Percentiles rank a stretch among this genome's conserved stretches.
phyloP scores from a whole-genome alignment of 2,113 vertebrate genomes.

The Numida meleagris region DNA sequence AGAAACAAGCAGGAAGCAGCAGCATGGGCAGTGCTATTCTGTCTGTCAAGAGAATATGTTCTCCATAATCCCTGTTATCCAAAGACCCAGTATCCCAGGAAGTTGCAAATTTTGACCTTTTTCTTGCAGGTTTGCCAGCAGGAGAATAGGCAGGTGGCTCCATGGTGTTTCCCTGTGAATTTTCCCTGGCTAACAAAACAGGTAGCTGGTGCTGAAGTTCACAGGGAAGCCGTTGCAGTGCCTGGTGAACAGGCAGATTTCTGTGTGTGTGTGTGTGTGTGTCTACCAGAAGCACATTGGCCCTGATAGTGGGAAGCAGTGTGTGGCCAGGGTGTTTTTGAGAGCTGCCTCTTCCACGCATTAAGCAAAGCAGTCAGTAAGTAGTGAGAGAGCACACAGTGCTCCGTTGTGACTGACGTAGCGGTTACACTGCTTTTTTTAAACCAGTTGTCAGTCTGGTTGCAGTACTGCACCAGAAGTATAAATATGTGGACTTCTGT shows the following conservation, averaged over 20 bases:
- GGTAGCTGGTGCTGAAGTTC: neutral
- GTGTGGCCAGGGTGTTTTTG: neutral
- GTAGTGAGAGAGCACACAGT: neutral
- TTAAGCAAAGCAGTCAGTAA: neutral
- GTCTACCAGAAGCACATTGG: neutral
- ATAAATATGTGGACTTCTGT: neutral
- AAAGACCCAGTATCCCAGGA: neutral
- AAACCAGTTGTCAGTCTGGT: neutral
- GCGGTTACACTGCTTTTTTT: neutral
- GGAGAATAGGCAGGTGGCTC: neutral
- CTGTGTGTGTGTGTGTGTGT: accelerated
- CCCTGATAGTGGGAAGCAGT: neutral
- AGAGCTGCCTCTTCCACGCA: neutral
- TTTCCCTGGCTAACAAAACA: neutral
- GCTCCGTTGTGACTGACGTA: accelerated
- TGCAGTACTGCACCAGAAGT: neutral
- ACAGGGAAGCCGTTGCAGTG: neutral
- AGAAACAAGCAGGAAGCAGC: neutral
- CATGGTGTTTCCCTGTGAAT: neutral
- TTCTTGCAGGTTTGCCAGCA: neutral
- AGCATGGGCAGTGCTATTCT: neutral
- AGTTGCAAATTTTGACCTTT: neutral
- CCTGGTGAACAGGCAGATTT: neutral
- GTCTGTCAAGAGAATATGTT: neutral
- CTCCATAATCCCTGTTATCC: neutral